A percentile compares a stretch with the other conserved stretches of the same genome.
Conservation (phyloP, 2,797 vertebrate genomes). For the Champsocephalus esox region DNA sequence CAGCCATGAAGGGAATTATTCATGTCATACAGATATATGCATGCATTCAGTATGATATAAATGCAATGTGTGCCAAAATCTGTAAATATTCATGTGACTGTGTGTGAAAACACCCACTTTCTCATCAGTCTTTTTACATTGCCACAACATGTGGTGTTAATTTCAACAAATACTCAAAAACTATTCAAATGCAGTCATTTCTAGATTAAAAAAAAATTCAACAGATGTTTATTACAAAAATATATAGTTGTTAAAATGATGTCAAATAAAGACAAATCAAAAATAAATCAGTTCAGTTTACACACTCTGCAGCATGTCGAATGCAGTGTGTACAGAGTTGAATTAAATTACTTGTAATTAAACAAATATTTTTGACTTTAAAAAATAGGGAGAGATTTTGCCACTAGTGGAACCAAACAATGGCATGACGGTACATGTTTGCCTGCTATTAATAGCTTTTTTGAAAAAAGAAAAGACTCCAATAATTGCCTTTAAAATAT, state of each 20-base stretch:
- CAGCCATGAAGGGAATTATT: conserved; percentile 16
- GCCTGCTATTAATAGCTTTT: conserved; percentile 16
- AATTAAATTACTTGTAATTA: conserved; percentile 3
- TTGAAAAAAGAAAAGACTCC: not conserved
- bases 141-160: conserved; percentile 18
- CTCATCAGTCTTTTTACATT: not conserved
- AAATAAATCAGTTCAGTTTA: not conserved
- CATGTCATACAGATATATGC: conserved; percentile 12
- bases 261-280: not conserved
- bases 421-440: not conserved
- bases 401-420: conserved; percentile 28
- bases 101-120: conserved; percentile 43
- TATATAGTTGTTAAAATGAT: not conserved
- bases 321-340: not conserved
- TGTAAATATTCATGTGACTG: conserved; percentile 55
- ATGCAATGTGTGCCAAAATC: conserved; percentile 47
- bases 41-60: conserved; percentile 10
- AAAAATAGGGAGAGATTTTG: conserved; percentile 4
- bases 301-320: not conserved
- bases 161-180: conserved; percentile 15
- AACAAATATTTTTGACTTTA: conserved; percentile 11
- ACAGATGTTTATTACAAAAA: conserved; percentile 16
- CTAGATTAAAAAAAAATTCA: not conserved
- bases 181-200: not conserved
- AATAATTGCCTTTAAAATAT: conserved; percentile 23